A percentile compares a stretch with the other conserved stretches of the same genome.
phyloP scores from a whole-genome alignment of 2,797 vertebrate species.

The Myotis daubentonii region DNA sequence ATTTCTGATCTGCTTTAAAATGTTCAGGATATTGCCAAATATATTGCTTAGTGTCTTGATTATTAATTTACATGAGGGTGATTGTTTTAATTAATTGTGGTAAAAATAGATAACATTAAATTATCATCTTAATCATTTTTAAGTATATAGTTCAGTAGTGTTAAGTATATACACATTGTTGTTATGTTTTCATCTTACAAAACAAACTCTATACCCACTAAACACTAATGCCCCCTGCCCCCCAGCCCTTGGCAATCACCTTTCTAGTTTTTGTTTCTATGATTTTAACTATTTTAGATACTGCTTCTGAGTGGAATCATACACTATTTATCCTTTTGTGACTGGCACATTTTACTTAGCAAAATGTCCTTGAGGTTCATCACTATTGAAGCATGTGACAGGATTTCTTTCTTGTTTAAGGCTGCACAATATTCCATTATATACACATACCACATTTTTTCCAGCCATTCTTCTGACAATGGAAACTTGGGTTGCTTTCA shows the following conservation, averaged over 20 bases:
- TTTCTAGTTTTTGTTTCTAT: background rate
- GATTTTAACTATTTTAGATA: background rate
- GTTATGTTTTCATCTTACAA: background rate
- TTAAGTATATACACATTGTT: background rate
- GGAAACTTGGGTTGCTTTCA: background rate
- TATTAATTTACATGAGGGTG: background rate
- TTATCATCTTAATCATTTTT: background rate
- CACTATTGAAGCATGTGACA: background rate
- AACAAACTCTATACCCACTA: background rate
- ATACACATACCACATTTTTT: background rate
- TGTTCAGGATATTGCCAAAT: background rate
- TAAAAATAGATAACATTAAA: background rate
- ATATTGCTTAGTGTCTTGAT: background rate
- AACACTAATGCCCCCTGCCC: background rate
- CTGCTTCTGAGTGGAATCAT: background rate
- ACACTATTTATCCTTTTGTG: background rate
- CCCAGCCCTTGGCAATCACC: background rate
- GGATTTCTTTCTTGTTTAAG: background rate
- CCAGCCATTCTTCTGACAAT: background rate
- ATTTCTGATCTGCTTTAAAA: slow-evolving; percentile 39
- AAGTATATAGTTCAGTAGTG: background rate
- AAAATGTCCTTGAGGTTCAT: background rate
- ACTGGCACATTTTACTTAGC: background rate
- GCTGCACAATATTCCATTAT: background rate
- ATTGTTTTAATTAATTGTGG: background rate